Conservation (phyloP, 2,888 invertebrate species). For the Leptinotarsa juncta region DNA sequence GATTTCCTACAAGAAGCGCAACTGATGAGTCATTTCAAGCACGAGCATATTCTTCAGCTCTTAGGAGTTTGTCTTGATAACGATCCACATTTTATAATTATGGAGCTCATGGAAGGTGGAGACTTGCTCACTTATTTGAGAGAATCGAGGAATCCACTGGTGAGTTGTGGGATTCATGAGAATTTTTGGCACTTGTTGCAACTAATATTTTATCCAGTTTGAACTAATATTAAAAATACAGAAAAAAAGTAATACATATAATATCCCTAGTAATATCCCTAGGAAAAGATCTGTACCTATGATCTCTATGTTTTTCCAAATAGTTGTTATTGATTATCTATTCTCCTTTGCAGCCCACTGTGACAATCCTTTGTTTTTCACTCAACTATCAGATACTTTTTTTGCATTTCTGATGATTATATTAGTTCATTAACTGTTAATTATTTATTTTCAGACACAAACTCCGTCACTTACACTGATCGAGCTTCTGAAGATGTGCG, state of each 20-base stretch:
- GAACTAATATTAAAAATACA: too few relatives aligned
- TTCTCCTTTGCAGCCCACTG: too few relatives aligned
- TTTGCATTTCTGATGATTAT: too few relatives aligned
- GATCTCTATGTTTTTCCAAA: too few relatives aligned
- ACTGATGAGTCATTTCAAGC: constrained; percentile 97
- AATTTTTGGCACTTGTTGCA: too few relatives aligned
- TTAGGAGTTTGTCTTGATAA: constrained; percentile 95
- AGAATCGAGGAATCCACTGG: constrained; percentile 80
- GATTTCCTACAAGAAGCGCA: constrained; percentile 98
- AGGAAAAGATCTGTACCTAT: too few relatives aligned
- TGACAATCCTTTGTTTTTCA: too few relatives aligned
- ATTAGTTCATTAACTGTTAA: not conserved
- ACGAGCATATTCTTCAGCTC: constrained; percentile 92
- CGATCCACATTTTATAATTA: constrained; percentile 92
- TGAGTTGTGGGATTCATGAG: constrained; percentile 60
- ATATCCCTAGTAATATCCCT: too few relatives aligned
- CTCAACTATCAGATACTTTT: too few relatives aligned
- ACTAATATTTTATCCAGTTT: too few relatives aligned
- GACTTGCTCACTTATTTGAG: constrained; percentile 92
- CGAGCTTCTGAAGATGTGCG: constrained; percentile 92
- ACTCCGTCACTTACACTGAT: constrained; percentile 78
- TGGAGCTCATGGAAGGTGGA: constrained; percentile 98
- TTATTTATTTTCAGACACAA: constrained; percentile 67
- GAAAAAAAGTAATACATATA: too few relatives aligned
- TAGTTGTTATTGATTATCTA: too few relatives aligned